A percentile compares a stretch with the other conserved stretches of the same genome.
These are phyloP conservation scores for Drosophila flavopinicola DNA, from an alignment of 2,888 invertebrate genomes.

Conservation along the genomic window DNA sequence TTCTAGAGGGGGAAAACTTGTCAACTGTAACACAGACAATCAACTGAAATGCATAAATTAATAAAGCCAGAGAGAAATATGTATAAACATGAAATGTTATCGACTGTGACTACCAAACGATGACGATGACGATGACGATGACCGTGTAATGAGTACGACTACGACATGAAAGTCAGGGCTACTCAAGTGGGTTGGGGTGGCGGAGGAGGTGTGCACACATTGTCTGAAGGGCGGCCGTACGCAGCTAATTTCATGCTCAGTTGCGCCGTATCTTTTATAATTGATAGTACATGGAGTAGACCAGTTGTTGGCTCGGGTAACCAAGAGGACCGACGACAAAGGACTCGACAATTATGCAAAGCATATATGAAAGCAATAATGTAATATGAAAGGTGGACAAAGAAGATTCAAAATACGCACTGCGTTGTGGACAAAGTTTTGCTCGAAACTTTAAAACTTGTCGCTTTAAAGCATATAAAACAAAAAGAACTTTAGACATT, in stretches of 20 bases:
- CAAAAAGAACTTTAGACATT: neutral
- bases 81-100: slow-evolving; percentile 54
- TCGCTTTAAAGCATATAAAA: neutral
- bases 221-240: slow-evolving; percentile 53
- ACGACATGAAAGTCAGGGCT: slow-evolving; percentile 55
- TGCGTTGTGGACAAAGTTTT: slow-evolving; percentile 45
- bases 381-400: neutral
- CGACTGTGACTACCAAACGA: slow-evolving; percentile 59
- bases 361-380: neutral
- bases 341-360: slow-evolving; percentile 23
- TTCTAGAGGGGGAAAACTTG: slow-evolving; percentile 50
- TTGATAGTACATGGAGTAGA: slow-evolving; percentile 49
- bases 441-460: slow-evolving; percentile 17
- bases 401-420: slow-evolving; percentile 26
- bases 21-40: slow-evolving; percentile 78
- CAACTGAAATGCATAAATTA: slow-evolving; percentile 74
- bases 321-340: slow-evolving; percentile 14
- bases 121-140: slow-evolving; percentile 26
- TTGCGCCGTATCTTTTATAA: slow-evolving; percentile 68
- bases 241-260: slow-evolving; percentile 75
- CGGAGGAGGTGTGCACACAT: neutral
- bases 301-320: slow-evolving; percentile 1
- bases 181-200: neutral
- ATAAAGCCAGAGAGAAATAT: slow-evolving; percentile 40
- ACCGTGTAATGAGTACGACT: slow-evolving; percentile 44